phyloP scores from a whole-genome alignment of 2,113 vertebrate genomes.

The Microcebus ravelobensis region DNA sequence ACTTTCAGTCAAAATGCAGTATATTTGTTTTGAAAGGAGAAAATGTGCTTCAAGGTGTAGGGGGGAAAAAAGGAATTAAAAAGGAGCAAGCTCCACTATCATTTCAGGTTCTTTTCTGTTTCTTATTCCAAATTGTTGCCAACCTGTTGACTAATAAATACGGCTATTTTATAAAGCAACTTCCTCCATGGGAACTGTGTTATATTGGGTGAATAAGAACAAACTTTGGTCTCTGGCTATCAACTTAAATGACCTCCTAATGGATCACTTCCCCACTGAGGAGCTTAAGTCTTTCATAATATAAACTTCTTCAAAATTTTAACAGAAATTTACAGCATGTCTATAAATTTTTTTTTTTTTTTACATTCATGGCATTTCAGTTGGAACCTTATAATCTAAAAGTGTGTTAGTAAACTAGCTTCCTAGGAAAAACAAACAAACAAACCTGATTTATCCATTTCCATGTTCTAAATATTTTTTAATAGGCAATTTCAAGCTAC shows the following conservation, averaged over 20 bases:
- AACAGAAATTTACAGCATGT: not conserved
- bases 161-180: not conserved
- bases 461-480: not conserved
- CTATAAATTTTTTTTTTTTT: not conserved
- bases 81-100: not conserved
- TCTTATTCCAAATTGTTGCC: slow-evolving; percentile 18
- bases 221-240: not conserved
- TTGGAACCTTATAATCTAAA: not conserved
- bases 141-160: not conserved
- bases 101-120: not conserved
- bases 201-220: not conserved
- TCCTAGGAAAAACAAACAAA: not conserved
- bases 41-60: slow-evolving; percentile 38
- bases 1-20: slow-evolving; percentile 53
- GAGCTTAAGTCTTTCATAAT: not conserved
- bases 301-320: not conserved
- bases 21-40: slow-evolving; percentile 69
- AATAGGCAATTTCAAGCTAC: not conserved
- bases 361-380: not conserved
- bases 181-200: not conserved
- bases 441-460: not conserved
- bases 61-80: slow-evolving; percentile 15
- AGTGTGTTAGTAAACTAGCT: not conserved
- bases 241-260: not conserved
- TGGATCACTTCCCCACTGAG: not conserved